Evolutionary conservation across 2,888 invertebrate species (phyloP), one percentile per base, ranked within the genome.

Genomic region (Drosophila flavopinicola): DNA sequence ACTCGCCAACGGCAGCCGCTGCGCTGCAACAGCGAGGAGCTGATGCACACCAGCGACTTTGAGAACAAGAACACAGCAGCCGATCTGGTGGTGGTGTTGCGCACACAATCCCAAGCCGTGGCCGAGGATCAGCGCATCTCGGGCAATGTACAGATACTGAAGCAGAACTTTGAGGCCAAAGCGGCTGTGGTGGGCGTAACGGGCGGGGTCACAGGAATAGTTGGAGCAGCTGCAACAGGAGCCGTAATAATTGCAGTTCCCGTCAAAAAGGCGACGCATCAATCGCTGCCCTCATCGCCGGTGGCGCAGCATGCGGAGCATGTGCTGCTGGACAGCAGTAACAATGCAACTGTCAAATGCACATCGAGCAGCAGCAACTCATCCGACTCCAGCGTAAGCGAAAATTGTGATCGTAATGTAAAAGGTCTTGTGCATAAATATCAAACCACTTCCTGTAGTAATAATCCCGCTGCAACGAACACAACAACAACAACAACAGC

Each of bases 81-180:
- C 15, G 82, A 85, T 45, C 35, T 71, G 11, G 64, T 38, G 29
- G 85, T 87, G 41, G 79, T 77, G 59, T 42, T 80, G 72, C 88
- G 85, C 20, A 47, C 67, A 33, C 92, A 72, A 87, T 78, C 83
- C 80, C 69, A 66, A 7, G 57, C 75, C 6, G 53, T 75, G 5
- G 66, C 66, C 6, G 88, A 88, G 24, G 89, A 89, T 67, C 89
- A 89, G 60, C 88, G 89, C 25, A 77, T 93, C 60, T 93, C 93
- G 37, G 96, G 97, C 24, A 95, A 95, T 89, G 97, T 97, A 76
- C 94, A 94, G 92, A 96, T 95, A 92, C 93, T 97, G 78, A 96
- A 96, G 91, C 95, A 95, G 90, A 97, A 96, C 90, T 97, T 97
- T 90, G 97, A 97, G 92, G 96, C 97, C 48, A 95, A 95, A 90